Percentiles rank a stretch among this genome's conserved stretches.
Conservation (phyloP, 2,797 vertebrate genomes). For the Bradypus variegatus region DNA sequence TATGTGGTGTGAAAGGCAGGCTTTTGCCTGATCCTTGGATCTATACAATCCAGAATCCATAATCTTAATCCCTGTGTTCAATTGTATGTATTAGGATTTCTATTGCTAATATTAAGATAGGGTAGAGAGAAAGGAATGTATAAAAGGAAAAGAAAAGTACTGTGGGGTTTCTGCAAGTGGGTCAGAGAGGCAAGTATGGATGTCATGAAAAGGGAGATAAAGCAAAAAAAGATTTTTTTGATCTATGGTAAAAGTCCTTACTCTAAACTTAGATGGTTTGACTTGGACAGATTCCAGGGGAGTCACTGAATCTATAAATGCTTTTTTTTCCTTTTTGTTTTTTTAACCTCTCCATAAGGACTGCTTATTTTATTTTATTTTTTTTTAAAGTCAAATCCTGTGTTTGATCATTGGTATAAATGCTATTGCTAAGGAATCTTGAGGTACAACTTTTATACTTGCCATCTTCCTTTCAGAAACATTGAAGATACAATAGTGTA, state of each 20-base stretch:
- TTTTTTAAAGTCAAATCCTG: not conserved
- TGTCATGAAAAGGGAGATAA: not conserved
- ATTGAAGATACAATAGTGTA: not conserved
- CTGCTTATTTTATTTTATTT: no score
- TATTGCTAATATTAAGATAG: not conserved
- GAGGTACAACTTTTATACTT: not conserved
- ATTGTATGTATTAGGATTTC: not conserved
- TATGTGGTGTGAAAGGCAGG: no score
- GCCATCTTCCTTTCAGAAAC: not conserved
- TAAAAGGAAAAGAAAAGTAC: not conserved
- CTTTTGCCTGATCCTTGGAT: no score
- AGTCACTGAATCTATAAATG: not conserved
- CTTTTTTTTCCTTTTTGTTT: no score
- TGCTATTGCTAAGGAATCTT: not conserved
- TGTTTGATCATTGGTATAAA: not conserved
- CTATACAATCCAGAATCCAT: not conserved
- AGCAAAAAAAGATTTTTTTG: not conserved
- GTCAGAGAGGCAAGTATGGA: not conserved
- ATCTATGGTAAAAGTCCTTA: not conserved
- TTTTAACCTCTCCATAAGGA: not conserved
- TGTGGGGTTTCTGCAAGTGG: not conserved
- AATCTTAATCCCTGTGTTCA: not conserved
- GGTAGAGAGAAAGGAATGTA: not conserved
- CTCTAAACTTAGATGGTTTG: not conserved
- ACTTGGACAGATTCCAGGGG: not conserved